These are phyloP conservation scores for Amphiura filiformis DNA, from an alignment of 35 echinoderm and acorn worm species.

Conservation along the genomic window DNA sequence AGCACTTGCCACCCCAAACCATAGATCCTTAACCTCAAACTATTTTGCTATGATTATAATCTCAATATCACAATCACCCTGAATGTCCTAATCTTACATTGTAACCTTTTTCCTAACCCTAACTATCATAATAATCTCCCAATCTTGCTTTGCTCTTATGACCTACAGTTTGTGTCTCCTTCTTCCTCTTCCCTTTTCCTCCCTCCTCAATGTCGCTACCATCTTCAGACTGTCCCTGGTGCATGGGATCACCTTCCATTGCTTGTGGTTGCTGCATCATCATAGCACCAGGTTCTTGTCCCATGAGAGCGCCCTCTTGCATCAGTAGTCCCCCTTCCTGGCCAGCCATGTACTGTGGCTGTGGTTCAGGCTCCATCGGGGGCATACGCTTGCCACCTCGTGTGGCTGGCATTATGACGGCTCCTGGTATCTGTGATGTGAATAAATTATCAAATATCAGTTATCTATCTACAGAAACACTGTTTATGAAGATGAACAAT, in stretches of 20 bases:
- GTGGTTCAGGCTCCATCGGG: not conserved
- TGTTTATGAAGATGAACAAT: no score
- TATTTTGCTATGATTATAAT: no score
- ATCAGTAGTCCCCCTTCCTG: not conserved
- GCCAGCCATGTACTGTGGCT: not conserved
- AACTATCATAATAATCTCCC: no score
- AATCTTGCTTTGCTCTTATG: not conserved
- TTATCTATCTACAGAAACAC: no score
- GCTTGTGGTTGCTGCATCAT: not conserved
- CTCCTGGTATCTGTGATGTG: no score
- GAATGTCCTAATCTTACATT: no score
- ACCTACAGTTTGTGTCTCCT: not conserved
- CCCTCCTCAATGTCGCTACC: slow-evolving; percentile 43
- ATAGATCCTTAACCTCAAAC: no score
- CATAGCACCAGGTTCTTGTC: not conserved
- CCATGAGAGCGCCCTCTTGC: not conserved
- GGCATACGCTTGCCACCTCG: not conserved
- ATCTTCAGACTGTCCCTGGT: slow-evolving; percentile 38
- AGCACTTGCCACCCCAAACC: not conserved
- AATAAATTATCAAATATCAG: no score
- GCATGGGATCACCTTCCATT: not conserved
- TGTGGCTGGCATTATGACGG: not conserved
- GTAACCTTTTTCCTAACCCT: no score
- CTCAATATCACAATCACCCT: no score
- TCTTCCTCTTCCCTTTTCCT: slow-evolving; percentile 23